These are phyloP conservation scores for Macaria notata DNA, from an alignment of 2,888 invertebrate species.

Conservation along the genomic window DNA sequence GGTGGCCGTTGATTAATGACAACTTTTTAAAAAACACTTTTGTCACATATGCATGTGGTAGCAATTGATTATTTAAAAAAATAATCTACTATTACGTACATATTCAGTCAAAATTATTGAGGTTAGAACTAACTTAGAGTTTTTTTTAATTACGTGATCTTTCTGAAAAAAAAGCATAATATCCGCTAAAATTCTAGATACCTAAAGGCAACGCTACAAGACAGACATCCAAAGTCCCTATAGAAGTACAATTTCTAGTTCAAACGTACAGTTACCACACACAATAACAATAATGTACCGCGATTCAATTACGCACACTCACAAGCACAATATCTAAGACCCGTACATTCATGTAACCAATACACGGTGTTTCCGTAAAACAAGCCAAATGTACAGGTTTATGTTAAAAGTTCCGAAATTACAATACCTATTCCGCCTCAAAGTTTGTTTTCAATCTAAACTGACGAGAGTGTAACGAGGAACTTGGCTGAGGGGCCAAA, in stretches of 20 bases:
- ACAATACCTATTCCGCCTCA: constrained; percentile 41
- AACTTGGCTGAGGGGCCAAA: constrained; percentile 3
- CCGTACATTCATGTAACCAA: constrained; percentile 24
- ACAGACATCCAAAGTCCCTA: too few relatives aligned
- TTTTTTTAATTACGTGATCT: too few relatives aligned
- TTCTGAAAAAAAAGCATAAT: too few relatives aligned
- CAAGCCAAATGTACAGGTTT: constrained; percentile 51
- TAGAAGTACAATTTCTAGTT: background rate
- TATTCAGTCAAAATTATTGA: too few relatives aligned
- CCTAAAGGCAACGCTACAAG: too few relatives aligned
- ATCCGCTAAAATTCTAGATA: too few relatives aligned
- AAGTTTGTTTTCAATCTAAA: constrained; percentile 60
- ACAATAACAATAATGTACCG: constrained; percentile 7
- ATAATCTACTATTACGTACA: too few relatives aligned
- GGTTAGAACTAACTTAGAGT: too few relatives aligned
- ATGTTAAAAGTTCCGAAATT: constrained; percentile 57
- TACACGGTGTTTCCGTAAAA: constrained; percentile 43
- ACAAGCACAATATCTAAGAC: constrained; percentile 9
- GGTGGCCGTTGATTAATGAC: too few relatives aligned
- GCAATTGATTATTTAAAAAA: too few relatives aligned
- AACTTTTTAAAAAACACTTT: too few relatives aligned
- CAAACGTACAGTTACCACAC: constrained; percentile 7
- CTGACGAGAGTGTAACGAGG: constrained; percentile 27
- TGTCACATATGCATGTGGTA: too few relatives aligned
- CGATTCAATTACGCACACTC: constrained; percentile 29